Percentiles rank a stretch among this genome's conserved stretches.
phyloP scores from a whole-genome alignment of 2,797 vertebrate species.

The Cygnus olor region DNA sequence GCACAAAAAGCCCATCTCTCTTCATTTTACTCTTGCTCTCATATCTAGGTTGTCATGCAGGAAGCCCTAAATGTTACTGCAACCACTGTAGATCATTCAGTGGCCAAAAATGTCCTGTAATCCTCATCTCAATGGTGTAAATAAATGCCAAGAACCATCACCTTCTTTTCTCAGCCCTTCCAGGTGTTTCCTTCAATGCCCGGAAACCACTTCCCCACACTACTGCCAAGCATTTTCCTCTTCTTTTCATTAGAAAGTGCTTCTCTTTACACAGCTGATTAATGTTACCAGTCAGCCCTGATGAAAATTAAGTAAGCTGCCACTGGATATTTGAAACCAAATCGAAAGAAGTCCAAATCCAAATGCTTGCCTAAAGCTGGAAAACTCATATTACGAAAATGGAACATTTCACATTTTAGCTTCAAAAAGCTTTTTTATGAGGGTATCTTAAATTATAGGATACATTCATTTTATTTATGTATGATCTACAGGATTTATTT shows the following conservation, averaged over 20 bases:
- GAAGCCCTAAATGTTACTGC: neutral
- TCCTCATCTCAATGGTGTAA: neutral
- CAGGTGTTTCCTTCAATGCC: neutral
- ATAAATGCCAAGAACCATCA: neutral
- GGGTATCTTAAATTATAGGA: neutral
- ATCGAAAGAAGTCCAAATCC: neutral
- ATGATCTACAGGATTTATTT: neutral
- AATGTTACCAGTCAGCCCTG: neutral
- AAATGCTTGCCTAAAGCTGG: neutral
- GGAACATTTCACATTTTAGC: neutral
- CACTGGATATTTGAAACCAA: neutral
- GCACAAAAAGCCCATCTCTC: neutral
- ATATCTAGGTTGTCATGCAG: neutral
- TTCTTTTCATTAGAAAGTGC: neutral
- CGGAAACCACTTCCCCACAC: neutral
- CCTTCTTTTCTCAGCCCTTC: neutral
- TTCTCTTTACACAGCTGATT: neutral
- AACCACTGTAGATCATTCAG: neutral
- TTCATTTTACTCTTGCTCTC: neutral
- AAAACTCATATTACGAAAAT: neutral
- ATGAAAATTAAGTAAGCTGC: neutral
- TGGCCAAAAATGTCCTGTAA: fast-evolving
- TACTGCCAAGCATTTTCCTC: neutral
- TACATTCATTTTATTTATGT: neutral
- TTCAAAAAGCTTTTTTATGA: neutral